Evolutionary conservation across 2,888 invertebrate genomes (phyloP).

Genomic region (Lasioglossum leucozonium): DNA sequence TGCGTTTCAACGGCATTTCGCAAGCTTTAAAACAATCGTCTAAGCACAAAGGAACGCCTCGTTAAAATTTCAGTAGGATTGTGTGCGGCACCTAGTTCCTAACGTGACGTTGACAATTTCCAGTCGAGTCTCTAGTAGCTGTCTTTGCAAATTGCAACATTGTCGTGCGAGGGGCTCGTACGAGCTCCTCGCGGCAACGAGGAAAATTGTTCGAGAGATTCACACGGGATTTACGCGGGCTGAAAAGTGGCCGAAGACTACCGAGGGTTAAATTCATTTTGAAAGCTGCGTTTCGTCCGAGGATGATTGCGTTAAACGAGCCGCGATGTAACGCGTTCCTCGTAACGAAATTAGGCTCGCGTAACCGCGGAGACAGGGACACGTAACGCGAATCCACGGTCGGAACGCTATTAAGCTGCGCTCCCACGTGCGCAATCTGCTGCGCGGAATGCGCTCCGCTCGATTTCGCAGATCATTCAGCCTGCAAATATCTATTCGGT

Average conservation of each 20-base stretch:
- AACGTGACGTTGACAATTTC: background rate
- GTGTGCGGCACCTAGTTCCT: background rate
- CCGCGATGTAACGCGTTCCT: constrained; percentile 2
- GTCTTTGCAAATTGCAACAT: background rate
- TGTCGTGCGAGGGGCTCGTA: background rate
- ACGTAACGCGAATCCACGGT: constrained; percentile 14
- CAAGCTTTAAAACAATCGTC: background rate
- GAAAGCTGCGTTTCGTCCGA: constrained; percentile 3
- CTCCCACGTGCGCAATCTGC: background rate
- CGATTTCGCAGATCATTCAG: background rate
- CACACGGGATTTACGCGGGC: background rate
- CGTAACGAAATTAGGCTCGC: constrained; percentile 21
- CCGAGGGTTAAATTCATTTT: background rate
- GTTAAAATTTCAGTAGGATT: background rate
- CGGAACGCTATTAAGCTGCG: background rate
- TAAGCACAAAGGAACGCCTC: background rate
- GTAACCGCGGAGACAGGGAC: background rate
- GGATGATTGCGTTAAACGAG: background rate
- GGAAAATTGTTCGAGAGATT: background rate
- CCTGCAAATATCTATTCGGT: background rate
- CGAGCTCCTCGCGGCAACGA: background rate
- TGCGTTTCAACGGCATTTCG: background rate
- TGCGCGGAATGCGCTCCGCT: background rate
- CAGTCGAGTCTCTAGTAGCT: background rate
- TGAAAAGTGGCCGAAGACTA: background rate